Evolutionary conservation across 2,113 vertebrate species (phyloP).

Genomic region (Parus major): DNA sequence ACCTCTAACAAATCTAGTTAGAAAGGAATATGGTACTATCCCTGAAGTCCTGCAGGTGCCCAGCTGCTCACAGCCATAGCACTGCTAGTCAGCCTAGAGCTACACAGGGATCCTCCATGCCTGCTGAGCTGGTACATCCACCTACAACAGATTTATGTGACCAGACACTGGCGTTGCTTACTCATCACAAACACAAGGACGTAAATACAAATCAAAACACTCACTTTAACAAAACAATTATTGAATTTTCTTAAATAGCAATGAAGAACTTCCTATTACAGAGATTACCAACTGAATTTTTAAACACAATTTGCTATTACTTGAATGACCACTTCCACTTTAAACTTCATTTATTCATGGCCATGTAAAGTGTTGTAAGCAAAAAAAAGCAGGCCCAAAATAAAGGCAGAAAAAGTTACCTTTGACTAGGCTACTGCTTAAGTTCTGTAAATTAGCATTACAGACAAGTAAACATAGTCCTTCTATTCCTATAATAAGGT

Average conservation of each 20-base stretch:
- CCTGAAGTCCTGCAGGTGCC: background rate
- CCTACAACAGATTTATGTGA: background rate
- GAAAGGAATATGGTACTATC: background rate
- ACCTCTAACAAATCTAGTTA: background rate
- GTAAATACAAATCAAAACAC: background rate
- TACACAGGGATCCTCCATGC: background rate
- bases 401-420: background rate
- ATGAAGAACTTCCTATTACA: background rate
- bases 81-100: background rate
- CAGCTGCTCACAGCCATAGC: background rate
- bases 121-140: background rate
- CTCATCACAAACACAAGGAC: background rate
- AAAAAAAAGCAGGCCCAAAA: background rate
- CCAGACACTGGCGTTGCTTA: background rate
- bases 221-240: background rate
- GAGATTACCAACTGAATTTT: background rate
- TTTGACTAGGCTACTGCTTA: background rate
- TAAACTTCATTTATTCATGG: background rate
- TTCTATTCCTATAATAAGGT: background rate
- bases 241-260: background rate
- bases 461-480: rapidly evolving
- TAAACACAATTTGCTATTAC: background rate
- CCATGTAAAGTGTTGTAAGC: background rate
- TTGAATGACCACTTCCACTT: background rate
- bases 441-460: background rate